Conservation (phyloP, 2,113 vertebrate species). For the Tetraodon nigroviridis region DNA sequence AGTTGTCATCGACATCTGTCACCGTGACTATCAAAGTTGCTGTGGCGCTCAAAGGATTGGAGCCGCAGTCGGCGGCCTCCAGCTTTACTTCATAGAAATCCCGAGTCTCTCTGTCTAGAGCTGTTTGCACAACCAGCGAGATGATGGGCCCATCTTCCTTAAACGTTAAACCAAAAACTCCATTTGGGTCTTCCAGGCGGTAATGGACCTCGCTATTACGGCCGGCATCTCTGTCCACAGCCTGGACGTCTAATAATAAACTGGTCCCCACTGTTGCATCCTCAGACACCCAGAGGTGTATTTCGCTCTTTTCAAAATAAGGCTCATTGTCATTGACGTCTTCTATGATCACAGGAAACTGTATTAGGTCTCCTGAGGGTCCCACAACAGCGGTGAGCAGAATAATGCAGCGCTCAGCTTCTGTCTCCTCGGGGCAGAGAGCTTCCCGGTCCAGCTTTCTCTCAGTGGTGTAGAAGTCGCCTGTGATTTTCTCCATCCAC, state of each 20-base stretch:
- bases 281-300: slow-evolving; percentile 66
- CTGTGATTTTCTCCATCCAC: slow-evolving; percentile 61
- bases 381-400: slow-evolving; percentile 56
- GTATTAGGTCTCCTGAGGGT: slow-evolving; percentile 56
- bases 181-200: slow-evolving; percentile 51
- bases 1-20: slow-evolving; percentile 75
- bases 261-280: slow-evolving; percentile 54
- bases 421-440: slow-evolving; percentile 61
- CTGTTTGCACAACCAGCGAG: slow-evolving; percentile 55
- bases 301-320: slow-evolving; percentile 63
- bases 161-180: slow-evolving; percentile 58
- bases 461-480: slow-evolving; percentile 70
- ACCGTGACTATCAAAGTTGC: slow-evolving; percentile 65
- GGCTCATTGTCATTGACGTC: slow-evolving; percentile 77
- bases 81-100: slow-evolving; percentile 61
- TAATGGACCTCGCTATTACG: slow-evolving; percentile 67
- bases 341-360: slow-evolving; percentile 65
- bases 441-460: slow-evolving; percentile 66
- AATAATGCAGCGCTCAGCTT: slow-evolving; percentile 58
- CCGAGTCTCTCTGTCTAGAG: slow-evolving; percentile 67
- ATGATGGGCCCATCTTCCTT: slow-evolving; percentile 37
- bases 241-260: slow-evolving; percentile 65
- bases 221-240: slow-evolving; percentile 66
- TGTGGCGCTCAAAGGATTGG: slow-evolving; percentile 55
- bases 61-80: slow-evolving; percentile 61